Conservation (phyloP, 2,888 invertebrate genomes). For the Prosapia bicincta region DNA sequence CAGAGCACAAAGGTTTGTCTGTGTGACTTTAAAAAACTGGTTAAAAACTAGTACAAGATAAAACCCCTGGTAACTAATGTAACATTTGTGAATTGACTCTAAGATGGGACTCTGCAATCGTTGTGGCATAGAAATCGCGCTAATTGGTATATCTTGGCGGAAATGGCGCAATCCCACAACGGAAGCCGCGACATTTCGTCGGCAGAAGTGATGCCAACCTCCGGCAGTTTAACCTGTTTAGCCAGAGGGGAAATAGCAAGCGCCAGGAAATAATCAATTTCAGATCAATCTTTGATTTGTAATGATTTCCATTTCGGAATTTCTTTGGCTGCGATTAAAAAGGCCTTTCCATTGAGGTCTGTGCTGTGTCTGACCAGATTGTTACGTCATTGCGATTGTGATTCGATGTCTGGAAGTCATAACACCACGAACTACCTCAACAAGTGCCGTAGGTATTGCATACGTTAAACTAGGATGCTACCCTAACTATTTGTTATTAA, state of each 20-base stretch:
- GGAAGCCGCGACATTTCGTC: constrained; percentile 21
- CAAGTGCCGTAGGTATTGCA: too few species aligned
- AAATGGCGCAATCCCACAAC: constrained; percentile 15
- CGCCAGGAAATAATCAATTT: background rate
- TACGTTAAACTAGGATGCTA: too few species aligned
- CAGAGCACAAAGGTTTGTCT: too few species aligned
- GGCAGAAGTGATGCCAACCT: background rate
- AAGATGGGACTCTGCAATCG: background rate
- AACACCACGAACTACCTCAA: too few species aligned
- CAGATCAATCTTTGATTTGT: background rate
- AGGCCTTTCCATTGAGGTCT: too few species aligned
- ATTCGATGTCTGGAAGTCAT: too few species aligned
- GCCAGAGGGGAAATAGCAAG: background rate
- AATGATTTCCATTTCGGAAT: background rate
- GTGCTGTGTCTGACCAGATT: too few species aligned
- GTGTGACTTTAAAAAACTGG: too few species aligned
- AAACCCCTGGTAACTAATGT: too few species aligned
- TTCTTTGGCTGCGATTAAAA: background rate
- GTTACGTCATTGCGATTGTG: too few species aligned
- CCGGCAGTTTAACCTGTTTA: background rate
- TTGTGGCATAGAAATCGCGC: background rate
- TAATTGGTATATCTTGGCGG: constrained; percentile 12
- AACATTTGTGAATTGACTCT: background rate
- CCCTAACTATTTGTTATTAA: too few species aligned
- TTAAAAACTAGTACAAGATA: too few species aligned